Percentiles rank a stretch among this genome's conserved stretches.
These are phyloP conservation scores for Fulmarus glacialis DNA, from an alignment of 2,113 vertebrate genomes.

Conservation along the genomic window DNA sequence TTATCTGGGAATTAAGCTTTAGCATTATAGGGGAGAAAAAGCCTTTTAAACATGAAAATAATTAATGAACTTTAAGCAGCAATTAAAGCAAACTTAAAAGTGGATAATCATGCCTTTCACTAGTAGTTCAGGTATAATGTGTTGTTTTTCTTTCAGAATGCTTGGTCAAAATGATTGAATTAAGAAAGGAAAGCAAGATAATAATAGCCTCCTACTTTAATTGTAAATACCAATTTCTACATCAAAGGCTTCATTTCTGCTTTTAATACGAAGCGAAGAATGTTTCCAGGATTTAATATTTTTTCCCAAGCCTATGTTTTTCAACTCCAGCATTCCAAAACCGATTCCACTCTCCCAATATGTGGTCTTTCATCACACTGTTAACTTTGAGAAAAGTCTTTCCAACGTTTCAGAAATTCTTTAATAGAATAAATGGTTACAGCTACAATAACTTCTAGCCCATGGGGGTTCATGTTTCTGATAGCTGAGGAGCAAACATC, in stretches of 20 bases:
- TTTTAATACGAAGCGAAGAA: not conserved
- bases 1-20: not conserved
- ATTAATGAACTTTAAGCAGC: not conserved
- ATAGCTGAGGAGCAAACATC: not conserved
- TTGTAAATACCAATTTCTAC: constrained; percentile 18
- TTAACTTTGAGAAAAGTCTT: constrained; percentile 23
- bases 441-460: not conserved
- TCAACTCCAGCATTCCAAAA: not conserved
- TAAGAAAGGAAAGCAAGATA: not conserved
- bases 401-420: not conserved
- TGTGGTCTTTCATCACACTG: not conserved
- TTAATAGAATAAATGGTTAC: not conserved
- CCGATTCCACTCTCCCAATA: not conserved
- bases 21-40: not conserved
- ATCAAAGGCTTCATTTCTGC: not conserved
- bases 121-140: not conserved
- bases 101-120: not conserved
- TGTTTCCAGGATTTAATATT: not conserved
- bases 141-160: not conserved
- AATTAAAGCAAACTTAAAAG: not conserved
- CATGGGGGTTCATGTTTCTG: not conserved
- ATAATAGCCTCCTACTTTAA: not conserved
- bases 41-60: not conserved
- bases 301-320: not conserved
- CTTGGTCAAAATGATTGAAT: not conserved